Evolutionary conservation across 2,113 vertebrate genomes (phyloP), one percentile per base, ranked within the genome.

Genomic region (Siniperca chuatsi): DNA sequence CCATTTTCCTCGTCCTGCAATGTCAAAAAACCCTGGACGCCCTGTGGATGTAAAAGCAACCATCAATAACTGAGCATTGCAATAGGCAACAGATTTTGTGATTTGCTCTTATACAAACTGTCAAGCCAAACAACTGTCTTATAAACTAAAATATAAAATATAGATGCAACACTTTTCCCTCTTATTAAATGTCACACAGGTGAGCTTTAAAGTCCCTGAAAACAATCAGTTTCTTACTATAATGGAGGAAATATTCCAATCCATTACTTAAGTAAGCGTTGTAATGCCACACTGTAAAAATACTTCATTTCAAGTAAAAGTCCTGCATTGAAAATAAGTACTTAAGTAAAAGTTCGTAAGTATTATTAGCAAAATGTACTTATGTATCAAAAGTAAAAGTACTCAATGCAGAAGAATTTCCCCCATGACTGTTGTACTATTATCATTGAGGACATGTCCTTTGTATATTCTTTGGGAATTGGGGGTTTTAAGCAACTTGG

Each of bases 1-100:
- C 98, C 98, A 99, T 87, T 99, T 99, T 40, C 93, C 94, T 92
- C 96, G 97, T 72, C 97, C 98, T 86, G 95, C 90, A 52, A 98
- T 92, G 92, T 98, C 96, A 20, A 98, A 25, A 40, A 98, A 86
- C 15, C 97, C 97, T 0, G 98, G 98, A 4, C 96, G 96, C 0
- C 93, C 98, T 99, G 94, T 29, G 80, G 82, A 91, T 6, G 21
- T 0, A 54, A 78, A 87, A 54, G 15, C 21, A 84, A 12, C 0
- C 13, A 15, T 61, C 35, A 78, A 6, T 16, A 35, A 57, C 15
- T 13, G 12, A 25, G 35, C 18, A 33, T 64, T n/a, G 20, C 16
- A 44, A 18, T 1, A 44, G 6, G 52, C 52, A 25, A 8, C 15
- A n/a, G 1, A 8, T 20, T 52, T 20, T 44, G 37, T 8, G 5